Evolutionary conservation across 2,113 vertebrate species (phyloP).

Genomic region (Cheirogaleus medius): DNA sequence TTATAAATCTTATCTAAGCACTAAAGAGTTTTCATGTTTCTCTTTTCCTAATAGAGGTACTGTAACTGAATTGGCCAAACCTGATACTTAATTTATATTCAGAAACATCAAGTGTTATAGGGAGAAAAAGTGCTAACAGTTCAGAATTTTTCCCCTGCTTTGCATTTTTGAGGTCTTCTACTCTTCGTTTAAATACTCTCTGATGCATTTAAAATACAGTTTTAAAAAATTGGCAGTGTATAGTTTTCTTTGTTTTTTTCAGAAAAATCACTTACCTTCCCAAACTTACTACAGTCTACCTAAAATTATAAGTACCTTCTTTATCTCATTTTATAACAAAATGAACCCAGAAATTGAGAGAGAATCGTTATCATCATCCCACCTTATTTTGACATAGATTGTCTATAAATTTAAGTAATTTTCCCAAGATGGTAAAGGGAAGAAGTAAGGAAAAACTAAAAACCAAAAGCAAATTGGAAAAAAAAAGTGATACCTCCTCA

Average conservation of each 20-base stretch:
- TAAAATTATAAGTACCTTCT: neutral
- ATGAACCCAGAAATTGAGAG: neutral
- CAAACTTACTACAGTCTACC: neutral
- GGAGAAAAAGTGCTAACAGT: neutral
- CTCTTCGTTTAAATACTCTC: neutral
- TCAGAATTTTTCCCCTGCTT: neutral
- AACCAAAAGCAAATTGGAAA: neutral
- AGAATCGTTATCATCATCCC: neutral
- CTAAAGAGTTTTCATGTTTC: neutral
- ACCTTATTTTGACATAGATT: neutral
- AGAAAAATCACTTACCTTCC: neutral
- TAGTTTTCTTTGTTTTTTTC: neutral
- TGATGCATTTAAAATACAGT: neutral
- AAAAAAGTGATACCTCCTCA: neutral
- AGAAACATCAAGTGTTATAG: neutral
- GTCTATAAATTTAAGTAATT: neutral
- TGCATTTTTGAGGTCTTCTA: neutral
- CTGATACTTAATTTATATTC: neutral
- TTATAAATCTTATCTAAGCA: neutral
- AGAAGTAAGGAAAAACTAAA: neutral
- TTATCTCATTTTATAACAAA: constrained; percentile 7
- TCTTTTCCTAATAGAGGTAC: neutral
- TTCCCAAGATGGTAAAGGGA: neutral
- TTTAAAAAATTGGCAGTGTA: neutral
- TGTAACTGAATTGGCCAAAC: neutral